These are phyloP conservation scores for Latrodectus hesperus DNA, from an alignment of 2,888 invertebrate species.

Conservation along the genomic window DNA sequence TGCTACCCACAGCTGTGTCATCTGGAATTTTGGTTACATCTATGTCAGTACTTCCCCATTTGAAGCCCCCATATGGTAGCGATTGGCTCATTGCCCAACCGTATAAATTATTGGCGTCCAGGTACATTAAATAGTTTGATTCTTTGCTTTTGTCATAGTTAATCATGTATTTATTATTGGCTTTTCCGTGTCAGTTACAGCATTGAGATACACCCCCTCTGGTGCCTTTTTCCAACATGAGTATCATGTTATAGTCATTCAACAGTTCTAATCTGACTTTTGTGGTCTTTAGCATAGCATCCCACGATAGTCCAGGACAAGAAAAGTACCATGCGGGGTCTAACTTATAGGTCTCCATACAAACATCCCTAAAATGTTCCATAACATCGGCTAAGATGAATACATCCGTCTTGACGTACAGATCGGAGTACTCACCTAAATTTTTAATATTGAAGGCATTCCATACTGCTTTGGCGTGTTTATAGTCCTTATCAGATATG, in stretches of 20 bases:
- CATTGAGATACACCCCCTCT: constrained; percentile 41
- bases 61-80: background rate
- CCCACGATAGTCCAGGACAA: constrained; percentile 70
- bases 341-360: constrained; percentile 44
- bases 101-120: background rate
- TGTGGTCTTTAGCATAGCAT: constrained; percentile 22
- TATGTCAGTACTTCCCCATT: background rate
- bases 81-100: background rate
- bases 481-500: constrained; percentile 66
- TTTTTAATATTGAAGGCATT: constrained; percentile 70
- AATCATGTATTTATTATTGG: background rate
- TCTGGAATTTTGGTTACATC: background rate
- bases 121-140: background rate
- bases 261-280: constrained; percentile 71
- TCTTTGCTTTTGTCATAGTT: background rate
- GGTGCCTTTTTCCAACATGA: constrained; percentile 71
- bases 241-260: constrained; percentile 72
- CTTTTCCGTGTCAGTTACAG: constrained; percentile 16
- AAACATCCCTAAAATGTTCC: constrained; percentile 72
- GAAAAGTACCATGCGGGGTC: constrained; percentile 72
- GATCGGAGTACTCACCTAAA: constrained; percentile 71
- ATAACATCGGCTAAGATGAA: constrained; percentile 70
- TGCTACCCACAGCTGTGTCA: background rate
- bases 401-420: no score
- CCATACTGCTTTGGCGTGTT: constrained; percentile 71